Conservation (phyloP, 2,888 invertebrate species). For the Synanthedon tipuliformis region DNA sequence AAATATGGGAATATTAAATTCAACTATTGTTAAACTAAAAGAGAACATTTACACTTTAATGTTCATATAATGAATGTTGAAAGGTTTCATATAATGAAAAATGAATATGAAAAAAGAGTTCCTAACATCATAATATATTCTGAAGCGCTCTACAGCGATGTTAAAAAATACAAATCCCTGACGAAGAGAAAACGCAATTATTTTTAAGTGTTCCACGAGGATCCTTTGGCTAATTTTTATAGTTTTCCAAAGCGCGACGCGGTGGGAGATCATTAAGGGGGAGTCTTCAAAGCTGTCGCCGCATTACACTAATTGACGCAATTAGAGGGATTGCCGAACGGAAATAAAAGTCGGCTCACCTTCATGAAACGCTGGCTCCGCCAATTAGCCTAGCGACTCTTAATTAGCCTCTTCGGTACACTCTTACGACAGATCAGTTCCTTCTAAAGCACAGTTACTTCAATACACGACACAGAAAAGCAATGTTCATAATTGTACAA, state of each 20-base stretch:
- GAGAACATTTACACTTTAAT: too few species aligned
- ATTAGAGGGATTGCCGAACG: constrained; percentile 70
- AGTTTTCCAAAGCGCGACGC: constrained; percentile 39
- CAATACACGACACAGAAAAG: constrained; percentile 45
- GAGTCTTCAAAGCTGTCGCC: constrained; percentile 65
- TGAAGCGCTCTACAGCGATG: too few species aligned
- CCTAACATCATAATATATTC: too few species aligned
- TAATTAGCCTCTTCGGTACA: constrained; percentile 61
- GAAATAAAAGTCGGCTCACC: constrained; percentile 70
- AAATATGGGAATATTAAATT: too few species aligned
- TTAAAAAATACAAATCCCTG: not conserved
- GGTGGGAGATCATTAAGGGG: constrained; percentile 55
- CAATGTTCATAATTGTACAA: constrained; percentile 36
- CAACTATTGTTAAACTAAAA: too few species aligned
- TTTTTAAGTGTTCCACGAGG: not conserved
- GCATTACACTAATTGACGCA: constrained; percentile 70
- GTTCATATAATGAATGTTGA: too few species aligned
- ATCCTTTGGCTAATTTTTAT: constrained; percentile 16
- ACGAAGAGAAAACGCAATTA: not conserved
- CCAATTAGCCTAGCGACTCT: constrained; percentile 63
- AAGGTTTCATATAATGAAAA: too few species aligned
- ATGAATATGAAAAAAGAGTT: too few species aligned
- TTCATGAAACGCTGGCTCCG: constrained; percentile 67
- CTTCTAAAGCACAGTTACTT: constrained; percentile 32
- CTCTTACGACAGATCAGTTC: constrained; percentile 39